Conservation (phyloP, 2,888 invertebrate species). For the Dryomyza anilis region DNA sequence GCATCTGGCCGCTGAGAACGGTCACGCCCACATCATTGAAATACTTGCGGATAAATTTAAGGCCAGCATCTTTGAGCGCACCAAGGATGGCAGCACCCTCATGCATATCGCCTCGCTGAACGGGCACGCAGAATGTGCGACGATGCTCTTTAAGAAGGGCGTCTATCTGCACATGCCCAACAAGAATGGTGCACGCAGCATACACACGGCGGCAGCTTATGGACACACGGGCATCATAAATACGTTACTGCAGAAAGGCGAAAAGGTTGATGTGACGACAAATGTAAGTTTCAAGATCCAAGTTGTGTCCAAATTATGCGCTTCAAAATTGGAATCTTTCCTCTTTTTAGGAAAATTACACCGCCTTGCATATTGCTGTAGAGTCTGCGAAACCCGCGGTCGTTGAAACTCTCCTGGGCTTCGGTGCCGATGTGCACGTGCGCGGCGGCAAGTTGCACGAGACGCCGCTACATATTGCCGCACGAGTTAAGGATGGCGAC, state of each 20-base stretch:
- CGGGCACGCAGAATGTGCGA: slow-evolving; percentile 97
- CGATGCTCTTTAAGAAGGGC: slow-evolving; percentile 97
- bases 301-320: not conserved
- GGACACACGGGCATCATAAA: slow-evolving; percentile 98
- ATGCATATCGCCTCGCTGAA: slow-evolving; percentile 98
- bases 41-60: slow-evolving; percentile 96
- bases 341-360: slow-evolving; percentile 84
- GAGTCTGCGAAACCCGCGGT: slow-evolving; percentile 92
- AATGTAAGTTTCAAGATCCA: slow-evolving; percentile 69
- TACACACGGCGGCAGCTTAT: slow-evolving; percentile 96
- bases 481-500: slow-evolving; percentile 87
- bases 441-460: slow-evolving; percentile 87
- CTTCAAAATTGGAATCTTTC: not conserved
- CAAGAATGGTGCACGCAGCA: slow-evolving; percentile 92
- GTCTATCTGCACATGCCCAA: slow-evolving; percentile 99
- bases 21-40: slow-evolving; percentile 94
- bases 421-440: slow-evolving; percentile 96
- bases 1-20: slow-evolving; percentile 97
- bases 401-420: slow-evolving; percentile 93
- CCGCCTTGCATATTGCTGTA: slow-evolving; percentile 96
- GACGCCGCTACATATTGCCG: slow-evolving; percentile 97
- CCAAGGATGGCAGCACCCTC: slow-evolving; percentile 96
- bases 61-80: slow-evolving; percentile 93
- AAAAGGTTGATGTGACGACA: slow-evolving; percentile 93
- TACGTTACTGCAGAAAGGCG: slow-evolving; percentile 92